These are phyloP conservation scores for Scomber colias DNA, from an alignment of 2,113 vertebrate genomes.

Conservation along the genomic window DNA sequence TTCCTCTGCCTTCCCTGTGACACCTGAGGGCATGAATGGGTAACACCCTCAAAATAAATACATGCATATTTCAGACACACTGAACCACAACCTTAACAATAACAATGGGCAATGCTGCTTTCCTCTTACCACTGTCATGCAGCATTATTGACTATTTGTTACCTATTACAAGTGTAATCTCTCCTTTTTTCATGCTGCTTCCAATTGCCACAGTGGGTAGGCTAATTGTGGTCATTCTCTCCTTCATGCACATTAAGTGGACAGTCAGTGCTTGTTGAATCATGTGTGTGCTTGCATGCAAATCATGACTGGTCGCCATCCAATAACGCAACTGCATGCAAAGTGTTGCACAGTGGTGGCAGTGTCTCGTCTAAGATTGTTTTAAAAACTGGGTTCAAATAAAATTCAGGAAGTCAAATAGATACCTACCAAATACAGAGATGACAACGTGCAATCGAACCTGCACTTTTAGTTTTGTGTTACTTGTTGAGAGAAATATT, in stretches of 20 bases:
- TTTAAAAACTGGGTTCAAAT: slow-evolving; percentile 28
- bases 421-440: not conserved
- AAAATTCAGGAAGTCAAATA: not conserved
- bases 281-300: slow-evolving; percentile 21
- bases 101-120: not conserved
- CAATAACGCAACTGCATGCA: slow-evolving; percentile 31
- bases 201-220: not conserved
- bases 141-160: slow-evolving; percentile 21
- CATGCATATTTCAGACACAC: slow-evolving; percentile 26
- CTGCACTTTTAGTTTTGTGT: not conserved
- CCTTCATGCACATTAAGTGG: slow-evolving; percentile 18
- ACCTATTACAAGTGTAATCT: slow-evolving; percentile 2
- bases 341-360: not conserved
- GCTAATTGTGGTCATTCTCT: slow-evolving; percentile 31
- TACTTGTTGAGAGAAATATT: not conserved
- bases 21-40: slow-evolving; percentile 45
- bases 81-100: slow-evolving; percentile 14
- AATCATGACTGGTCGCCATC: slow-evolving; percentile 22
- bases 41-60: slow-evolving; percentile 46
- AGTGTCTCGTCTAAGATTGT: not conserved
- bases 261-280: not conserved
- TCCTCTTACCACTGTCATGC: not conserved
- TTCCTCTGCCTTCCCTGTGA: slow-evolving; percentile 42
- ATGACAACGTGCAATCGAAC: not conserved
- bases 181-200: not conserved